Evolutionary conservation across 2,797 vertebrate species (phyloP), one percentile per base, ranked within the genome.

Genomic region (Cetoscarus ocellatus): DNA sequence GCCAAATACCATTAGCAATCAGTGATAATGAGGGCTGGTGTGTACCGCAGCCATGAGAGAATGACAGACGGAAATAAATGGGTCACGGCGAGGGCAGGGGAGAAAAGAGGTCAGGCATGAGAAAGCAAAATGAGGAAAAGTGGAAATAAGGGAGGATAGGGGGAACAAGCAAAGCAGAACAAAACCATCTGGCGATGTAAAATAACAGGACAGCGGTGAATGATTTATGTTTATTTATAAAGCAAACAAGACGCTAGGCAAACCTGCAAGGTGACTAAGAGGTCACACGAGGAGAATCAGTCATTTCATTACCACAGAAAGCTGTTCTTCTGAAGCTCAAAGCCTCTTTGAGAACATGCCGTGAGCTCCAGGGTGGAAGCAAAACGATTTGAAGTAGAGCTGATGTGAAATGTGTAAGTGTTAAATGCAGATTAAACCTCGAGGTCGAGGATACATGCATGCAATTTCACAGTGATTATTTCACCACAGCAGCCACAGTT

Each of bases 1-100:
- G 67, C 61, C 44, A 18, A 43, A 61, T 60, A 50, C 13, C 54
- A 61, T 63, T 60, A 52, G 60, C 50, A 42, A 7, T 61, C 35
- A 52, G 67, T 14, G 39, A 60, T 61, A 66, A 70, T 75, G 67
- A 87, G 67, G 75, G 55, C 53, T 27, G 67, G 60, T 86, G 67
- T 79, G 12, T 1, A 53, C 34, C 45, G 45, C 9, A 44, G 67
- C 62, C 14, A 0, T 58, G 68, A 67, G 63, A 43, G 42, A 63
- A 17, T 10, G 51, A 17, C 14, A n/a, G 42, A 67, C 2, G 34
- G 56, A 40, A 53, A 27, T 27, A 82, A 82, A 67, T 73, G 67
- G 71, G 67, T n/a, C 60, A 75, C 17, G 43, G 62, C 0, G 17
- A 74, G 66, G 35, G 45, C 18, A 18, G 36, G 18, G 57, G 17